Base-by-base conservation (phyloP, 2,797 vertebrate species). In the Chelon labrosus region DNA sequence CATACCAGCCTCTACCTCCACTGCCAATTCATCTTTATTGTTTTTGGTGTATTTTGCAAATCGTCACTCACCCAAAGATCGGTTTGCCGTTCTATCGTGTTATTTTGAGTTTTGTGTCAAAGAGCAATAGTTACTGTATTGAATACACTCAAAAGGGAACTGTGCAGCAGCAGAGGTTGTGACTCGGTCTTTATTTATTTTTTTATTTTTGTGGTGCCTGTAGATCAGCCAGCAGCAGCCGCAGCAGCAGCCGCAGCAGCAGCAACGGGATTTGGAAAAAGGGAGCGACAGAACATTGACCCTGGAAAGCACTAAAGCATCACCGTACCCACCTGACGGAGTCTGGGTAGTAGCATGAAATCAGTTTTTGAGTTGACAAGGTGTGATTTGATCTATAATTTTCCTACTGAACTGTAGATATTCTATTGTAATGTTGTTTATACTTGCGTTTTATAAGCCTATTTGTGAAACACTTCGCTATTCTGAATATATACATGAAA, bases 371-470 rank as follows among this genome's bases (percentile, higher is more conserved):
- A 91, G 90, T 95, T 92, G 92, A 94, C 90, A 92, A 93, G 92
- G 92, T 94, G 93, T 95, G 91, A 93, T 91, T 92, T 92, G 86
- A 93, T 89, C 92, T 91, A 90, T 94, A 91, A 92, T 93, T 93
- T 93, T 94, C 92, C 93, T 94, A 93, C 86, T 91, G 91, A 92
- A 91, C 91, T 94, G 92, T 94, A 94, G 88, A 94, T 94, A 95
- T 93, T 81, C 91, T 91, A 93, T 92, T 92, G 92, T 93, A 93
- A 93, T 94, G 92, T 94, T 95, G 94, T 95, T 95, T 95, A 95
- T 95, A 95, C 92, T 94, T 95, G 91, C 88, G 93, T 95, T 95
- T 95, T 95, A 94, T 95, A 95, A 95, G 90, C 91, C 92, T 94
- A 91, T 95, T 94, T 95, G 94, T 95, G 94, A 94, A 93, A 94